Percentiles rank a stretch among this genome's conserved stretches.
These are phyloP conservation scores for Ptyas mucosa DNA, from an alignment of 2,113 vertebrate species.

Conservation along the genomic window DNA sequence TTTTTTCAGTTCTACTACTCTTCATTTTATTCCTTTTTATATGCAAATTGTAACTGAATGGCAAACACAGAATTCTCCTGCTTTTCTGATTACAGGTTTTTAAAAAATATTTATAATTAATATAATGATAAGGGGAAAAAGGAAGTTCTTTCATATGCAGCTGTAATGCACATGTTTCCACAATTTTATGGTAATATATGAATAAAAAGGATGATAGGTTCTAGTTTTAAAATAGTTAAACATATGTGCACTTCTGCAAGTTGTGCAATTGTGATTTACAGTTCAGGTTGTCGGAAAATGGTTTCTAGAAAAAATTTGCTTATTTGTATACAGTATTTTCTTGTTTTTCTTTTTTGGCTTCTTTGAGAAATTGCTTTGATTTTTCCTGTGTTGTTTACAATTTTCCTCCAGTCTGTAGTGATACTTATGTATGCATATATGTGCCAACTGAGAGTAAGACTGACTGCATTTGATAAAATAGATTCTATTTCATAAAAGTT, in stretches of 20 bases:
- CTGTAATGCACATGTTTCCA: background rate
- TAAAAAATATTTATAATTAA: slow-evolving; percentile 3
- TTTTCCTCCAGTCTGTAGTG: background rate
- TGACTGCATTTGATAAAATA: background rate
- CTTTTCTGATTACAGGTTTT: background rate
- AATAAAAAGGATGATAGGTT: background rate
- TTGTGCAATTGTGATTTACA: background rate
- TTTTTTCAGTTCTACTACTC: no score
- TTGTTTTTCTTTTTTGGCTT: background rate
- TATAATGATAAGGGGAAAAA: slow-evolving; percentile 18
- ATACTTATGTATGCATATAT: background rate
- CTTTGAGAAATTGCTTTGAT: background rate
- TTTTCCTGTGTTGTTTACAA: background rate
- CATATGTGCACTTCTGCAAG: background rate
- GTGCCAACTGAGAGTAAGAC: background rate
- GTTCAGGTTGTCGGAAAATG: background rate
- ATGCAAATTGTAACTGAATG: background rate
- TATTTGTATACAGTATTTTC: background rate
- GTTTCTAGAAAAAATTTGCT: background rate
- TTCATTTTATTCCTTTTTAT: background rate
- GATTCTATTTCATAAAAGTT: background rate
- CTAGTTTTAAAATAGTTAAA: background rate
- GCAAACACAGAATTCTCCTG: background rate
- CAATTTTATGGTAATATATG: background rate
- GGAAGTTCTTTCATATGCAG: slow-evolving; percentile 8